Evolutionary conservation across 2,113 vertebrate species (phyloP).

Genomic region (Hirundichthys speculiger): DNA sequence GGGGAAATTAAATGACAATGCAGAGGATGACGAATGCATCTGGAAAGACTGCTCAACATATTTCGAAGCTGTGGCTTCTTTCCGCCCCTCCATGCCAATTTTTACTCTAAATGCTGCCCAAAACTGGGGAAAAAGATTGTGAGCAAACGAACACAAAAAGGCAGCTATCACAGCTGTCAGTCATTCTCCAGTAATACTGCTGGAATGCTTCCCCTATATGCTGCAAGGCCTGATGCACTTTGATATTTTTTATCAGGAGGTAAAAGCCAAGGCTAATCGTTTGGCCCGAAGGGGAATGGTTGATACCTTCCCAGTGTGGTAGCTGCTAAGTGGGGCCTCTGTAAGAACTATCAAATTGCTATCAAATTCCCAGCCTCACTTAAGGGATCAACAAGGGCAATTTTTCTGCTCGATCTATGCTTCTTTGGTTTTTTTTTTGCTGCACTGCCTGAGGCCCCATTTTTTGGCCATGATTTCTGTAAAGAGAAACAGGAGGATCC

Average conservation of each 20-base stretch:
- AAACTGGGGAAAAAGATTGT: neutral
- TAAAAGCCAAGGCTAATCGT: constrained; percentile 7
- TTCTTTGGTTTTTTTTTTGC: constrained; percentile 39
- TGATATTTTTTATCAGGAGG: constrained; percentile 27
- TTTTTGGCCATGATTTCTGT: constrained; percentile 16
- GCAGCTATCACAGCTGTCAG: constrained; percentile 29
- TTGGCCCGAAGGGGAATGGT: constrained; percentile 29
- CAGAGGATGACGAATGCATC: constrained; percentile 25
- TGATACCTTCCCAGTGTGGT: constrained; percentile 35
- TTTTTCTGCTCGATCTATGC: constrained; percentile 59
- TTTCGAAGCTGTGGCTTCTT: constrained; percentile 14
- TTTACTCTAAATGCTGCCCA: constrained; percentile 1
- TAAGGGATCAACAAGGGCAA: constrained; percentile 64
- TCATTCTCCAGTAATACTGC: constrained; percentile 17
- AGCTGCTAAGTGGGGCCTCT: constrained; percentile 51
- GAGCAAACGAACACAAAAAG: constrained; percentile 5
- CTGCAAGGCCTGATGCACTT: constrained; percentile 29
- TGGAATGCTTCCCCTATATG: neutral
- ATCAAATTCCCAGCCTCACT: constrained; percentile 66
- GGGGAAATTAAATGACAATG: constrained; percentile 35
- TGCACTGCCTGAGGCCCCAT: constrained; percentile 25
- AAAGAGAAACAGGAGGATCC: neutral
- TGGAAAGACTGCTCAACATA: constrained; percentile 13
- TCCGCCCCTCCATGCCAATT: neutral
- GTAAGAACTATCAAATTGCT: constrained; percentile 51